Percentiles rank a stretch among this genome's conserved stretches.
Evolutionary conservation across 35 echinoderm and acorn worm species (phyloP).

Genomic region (Hemicentrotus pulcherrimus): DNA sequence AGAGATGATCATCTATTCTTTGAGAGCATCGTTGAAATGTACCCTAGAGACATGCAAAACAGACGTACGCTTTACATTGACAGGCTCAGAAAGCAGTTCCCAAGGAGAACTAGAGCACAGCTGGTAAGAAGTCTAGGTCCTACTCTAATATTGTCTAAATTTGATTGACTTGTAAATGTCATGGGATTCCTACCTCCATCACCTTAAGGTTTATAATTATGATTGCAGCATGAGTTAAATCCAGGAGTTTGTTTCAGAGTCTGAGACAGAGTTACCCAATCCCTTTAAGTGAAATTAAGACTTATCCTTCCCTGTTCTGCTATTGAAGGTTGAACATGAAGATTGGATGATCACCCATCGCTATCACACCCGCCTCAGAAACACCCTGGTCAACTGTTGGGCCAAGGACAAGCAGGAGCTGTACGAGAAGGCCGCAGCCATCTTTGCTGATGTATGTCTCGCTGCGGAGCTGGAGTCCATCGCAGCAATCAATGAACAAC

Average conservation of each 20-base stretch:
- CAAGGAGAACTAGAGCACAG: conserved; percentile 77
- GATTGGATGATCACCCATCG: conserved; percentile 74
- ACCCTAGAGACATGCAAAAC: conserved; percentile 76
- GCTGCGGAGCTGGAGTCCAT: conserved; percentile 75
- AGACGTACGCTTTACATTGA: conserved; percentile 89
- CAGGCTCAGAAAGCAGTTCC: conserved; percentile 72
- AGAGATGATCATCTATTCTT: conserved; percentile 74
- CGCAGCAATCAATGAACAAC: conserved; percentile 74
- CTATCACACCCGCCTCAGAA: conserved; percentile 70
- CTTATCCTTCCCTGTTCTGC: neutral
- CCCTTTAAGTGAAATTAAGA: too few species aligned
- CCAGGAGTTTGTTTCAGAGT: too few species aligned
- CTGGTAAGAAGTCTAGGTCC: conserved; percentile 58
- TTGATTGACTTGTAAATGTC: too few species aligned
- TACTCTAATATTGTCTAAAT: too few species aligned
- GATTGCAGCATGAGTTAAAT: too few species aligned
- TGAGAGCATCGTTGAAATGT: conserved; percentile 76
- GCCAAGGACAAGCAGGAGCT: conserved; percentile 81
- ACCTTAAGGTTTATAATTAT: too few species aligned
- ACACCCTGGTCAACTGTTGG: conserved; percentile 83
- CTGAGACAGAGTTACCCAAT: too few species aligned
- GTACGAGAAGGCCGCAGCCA: conserved; percentile 74
- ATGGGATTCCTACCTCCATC: too few species aligned
- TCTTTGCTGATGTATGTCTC: conserved; percentile 87
- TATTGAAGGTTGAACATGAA: conserved; percentile 79